A percentile compares a stretch with the other conserved stretches of the same genome.
These are phyloP conservation scores for Galerucella nymphaeae DNA, from an alignment of 2,888 invertebrate species.

Conservation along the genomic window DNA sequence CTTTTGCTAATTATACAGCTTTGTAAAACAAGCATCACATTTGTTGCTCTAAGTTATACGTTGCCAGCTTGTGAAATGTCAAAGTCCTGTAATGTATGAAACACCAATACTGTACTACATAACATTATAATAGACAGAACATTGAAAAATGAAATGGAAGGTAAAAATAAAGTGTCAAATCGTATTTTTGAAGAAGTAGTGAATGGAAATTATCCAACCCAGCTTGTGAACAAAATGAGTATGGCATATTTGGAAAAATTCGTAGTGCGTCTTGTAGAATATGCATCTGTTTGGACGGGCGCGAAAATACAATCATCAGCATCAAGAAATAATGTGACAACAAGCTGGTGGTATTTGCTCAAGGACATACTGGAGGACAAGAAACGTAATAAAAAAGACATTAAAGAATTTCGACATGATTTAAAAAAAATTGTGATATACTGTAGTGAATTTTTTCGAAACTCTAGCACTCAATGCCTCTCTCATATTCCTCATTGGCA, in stretches of 20 bases:
- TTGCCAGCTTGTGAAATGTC: conserved; percentile 12
- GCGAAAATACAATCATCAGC: conserved; percentile 30
- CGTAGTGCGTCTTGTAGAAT: conserved; percentile 31
- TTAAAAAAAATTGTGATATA: conserved; percentile 29
- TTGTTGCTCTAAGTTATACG: neutral
- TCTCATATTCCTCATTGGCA: conserved; percentile 5
- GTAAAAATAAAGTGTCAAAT: neutral
- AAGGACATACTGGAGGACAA: conserved; percentile 22
- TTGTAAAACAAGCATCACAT: neutral
- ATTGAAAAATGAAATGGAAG: conserved; percentile 22
- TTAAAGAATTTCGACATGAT: conserved; percentile 27
- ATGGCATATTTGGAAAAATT: conserved; percentile 24
- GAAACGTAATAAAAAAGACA: conserved; percentile 14
- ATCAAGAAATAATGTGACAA: conserved; percentile 18
- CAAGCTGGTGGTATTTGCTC: conserved; percentile 25
- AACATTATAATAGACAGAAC: neutral
- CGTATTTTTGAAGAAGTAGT: conserved; percentile 30
- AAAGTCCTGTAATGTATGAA: neutral
- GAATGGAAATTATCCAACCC: conserved; percentile 30
- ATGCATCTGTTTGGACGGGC: conserved; percentile 29
- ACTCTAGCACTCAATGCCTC: conserved; percentile 30
- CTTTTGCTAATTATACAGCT: neutral
- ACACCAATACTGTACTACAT: too few relatives aligned
- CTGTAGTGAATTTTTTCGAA: conserved; percentile 32
- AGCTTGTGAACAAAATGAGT: conserved; percentile 27